These are phyloP conservation scores for Ips nitidus DNA, from an alignment of 1,140 invertebrate species.

Conservation along the genomic window DNA sequence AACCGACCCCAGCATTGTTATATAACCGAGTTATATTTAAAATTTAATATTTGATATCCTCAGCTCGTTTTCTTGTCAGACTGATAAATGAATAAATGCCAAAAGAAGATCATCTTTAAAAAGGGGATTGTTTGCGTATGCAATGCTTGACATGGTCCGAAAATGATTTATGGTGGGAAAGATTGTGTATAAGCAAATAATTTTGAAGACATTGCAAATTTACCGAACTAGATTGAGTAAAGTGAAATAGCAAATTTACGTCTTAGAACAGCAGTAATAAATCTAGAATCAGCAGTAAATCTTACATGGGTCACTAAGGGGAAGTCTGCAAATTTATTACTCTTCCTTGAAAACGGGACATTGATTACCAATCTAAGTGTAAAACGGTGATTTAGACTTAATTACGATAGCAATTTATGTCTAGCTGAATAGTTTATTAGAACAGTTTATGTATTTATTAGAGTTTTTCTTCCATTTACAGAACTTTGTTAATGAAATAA, in stretches of 20 bases:
- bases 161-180: neutral
- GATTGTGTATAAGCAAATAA: too few relatives aligned
- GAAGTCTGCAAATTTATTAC: conserved; percentile 12
- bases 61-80: neutral
- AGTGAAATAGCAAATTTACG: too few relatives aligned
- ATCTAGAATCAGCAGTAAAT: neutral
- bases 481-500: too few relatives aligned
- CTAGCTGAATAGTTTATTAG: too few relatives aligned
- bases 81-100: conserved; percentile 5
- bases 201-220: too few relatives aligned
- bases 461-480: too few relatives aligned
- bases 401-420: neutral
- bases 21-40: neutral
- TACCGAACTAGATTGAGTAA: too few relatives aligned
- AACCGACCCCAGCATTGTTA: too few relatives aligned
- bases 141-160: neutral
- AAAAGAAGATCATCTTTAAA: conserved; percentile 8
- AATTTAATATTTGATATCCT: conserved; percentile 4
- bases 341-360: conserved; percentile 1
- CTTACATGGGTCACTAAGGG: conserved; percentile 1
- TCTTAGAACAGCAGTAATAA: too few relatives aligned
- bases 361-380: conserved; percentile 15
- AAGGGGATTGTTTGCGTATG: neutral
- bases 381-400: neutral
- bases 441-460: too few relatives aligned